These are phyloP conservation scores for Seriola rivoliana DNA, from an alignment of 2,113 vertebrate genomes.

Conservation along the genomic window DNA sequence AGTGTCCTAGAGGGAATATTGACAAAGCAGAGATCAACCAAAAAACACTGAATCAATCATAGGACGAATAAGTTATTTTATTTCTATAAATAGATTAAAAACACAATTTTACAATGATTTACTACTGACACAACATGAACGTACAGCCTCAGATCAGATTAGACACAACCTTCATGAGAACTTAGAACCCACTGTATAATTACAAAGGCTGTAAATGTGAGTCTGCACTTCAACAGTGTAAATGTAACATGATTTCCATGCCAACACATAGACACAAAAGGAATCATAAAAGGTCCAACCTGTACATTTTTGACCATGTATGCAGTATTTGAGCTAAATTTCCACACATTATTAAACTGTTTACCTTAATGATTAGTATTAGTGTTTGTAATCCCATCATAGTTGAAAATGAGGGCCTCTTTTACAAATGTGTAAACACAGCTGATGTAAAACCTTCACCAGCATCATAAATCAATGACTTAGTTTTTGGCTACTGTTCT, in stretches of 20 bases:
- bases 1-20: background rate
- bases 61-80: slow-evolving; percentile 85
- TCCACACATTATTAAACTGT: slow-evolving; percentile 1
- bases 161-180: slow-evolving; percentile 70
- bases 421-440: background rate
- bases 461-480: background rate
- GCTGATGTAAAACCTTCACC: background rate
- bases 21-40: background rate
- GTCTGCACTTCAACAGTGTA: slow-evolving; percentile 59
- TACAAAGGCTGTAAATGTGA: slow-evolving; percentile 57
- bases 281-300: slow-evolving; percentile 15
- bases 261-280: background rate
- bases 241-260: slow-evolving; percentile 60
- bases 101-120: slow-evolving; percentile 63
- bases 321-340: slow-evolving; percentile 8
- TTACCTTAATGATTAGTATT: background rate
- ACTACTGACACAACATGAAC: slow-evolving; percentile 56
- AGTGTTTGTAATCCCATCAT: background rate
- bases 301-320: slow-evolving; percentile 4
- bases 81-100: slow-evolving; percentile 84
- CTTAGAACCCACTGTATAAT: slow-evolving; percentile 55
- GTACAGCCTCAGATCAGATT: slow-evolving; percentile 49
- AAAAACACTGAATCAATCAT: background rate
- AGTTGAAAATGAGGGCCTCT: background rate
- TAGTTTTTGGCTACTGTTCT: background rate